Conservation (phyloP, 1,140 invertebrate species). For the Drosophila pseudoananassae region DNA sequence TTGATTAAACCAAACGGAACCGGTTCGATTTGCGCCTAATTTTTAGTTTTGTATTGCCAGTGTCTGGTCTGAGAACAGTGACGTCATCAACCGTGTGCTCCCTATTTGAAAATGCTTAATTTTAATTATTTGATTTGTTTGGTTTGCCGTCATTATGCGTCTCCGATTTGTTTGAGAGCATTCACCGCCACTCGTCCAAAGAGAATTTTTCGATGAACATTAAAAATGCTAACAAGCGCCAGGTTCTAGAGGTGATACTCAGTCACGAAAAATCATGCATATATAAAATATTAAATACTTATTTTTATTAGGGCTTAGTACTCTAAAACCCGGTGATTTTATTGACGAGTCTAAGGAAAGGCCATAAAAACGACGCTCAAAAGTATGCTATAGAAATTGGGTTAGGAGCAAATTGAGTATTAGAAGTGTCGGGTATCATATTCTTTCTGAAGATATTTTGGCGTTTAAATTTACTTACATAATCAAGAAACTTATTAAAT, state of each 20-base stretch:
- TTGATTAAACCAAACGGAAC: constrained; percentile 46
- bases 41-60: constrained; percentile 21
- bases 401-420: too few species aligned
- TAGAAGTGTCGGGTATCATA: too few species aligned
- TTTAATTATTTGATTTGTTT: constrained; percentile 26
- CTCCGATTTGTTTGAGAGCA: constrained; percentile 47
- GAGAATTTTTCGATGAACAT: constrained; percentile 28
- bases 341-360: too few species aligned
- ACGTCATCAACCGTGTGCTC: constrained; percentile 14
- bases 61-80: constrained; percentile 12
- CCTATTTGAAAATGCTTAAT: constrained; percentile 24
- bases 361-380: too few species aligned
- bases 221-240: neutral
- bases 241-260: constrained; percentile 13
- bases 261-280: neutral
- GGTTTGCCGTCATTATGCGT: constrained; percentile 47
- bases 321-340: too few species aligned
- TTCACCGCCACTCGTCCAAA: constrained; percentile 16
- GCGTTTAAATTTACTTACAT: too few species aligned
- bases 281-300: neutral
- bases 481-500: neutral
- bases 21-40: constrained; percentile 46
- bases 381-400: too few species aligned
- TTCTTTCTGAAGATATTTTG: too few species aligned
- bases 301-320: too few species aligned